Base-by-base conservation (phyloP, 1,140 invertebrate genomes). In the Centruroides sculpturatus region DNA sequence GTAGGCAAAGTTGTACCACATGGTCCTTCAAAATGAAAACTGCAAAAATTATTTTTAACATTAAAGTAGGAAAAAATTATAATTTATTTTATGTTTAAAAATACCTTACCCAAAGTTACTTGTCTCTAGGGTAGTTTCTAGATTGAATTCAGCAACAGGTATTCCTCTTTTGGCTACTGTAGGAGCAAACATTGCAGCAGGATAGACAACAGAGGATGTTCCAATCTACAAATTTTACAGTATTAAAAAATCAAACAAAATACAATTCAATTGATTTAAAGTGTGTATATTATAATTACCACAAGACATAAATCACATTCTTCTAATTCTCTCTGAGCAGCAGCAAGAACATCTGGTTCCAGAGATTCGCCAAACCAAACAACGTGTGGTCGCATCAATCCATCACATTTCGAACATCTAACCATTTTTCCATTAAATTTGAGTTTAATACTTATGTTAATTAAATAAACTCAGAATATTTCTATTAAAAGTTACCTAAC, bases 341-440 rank as follows among this genome's bases (percentile, higher is more conserved):
- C 75, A 3, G 79, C 65, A 11, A 92, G 68, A 47, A 89, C 77
- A 59, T 78, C 69, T 35, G 74, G 61, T 63, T 91, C 79, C 55
- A 93, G 76, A 69, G 75, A 78, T 80, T 94, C 90, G 6, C 88
- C 88, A 79, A 93, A 93, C 90, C 90, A 93, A 12, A 93, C 85
- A 64, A 93, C 87, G 72, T 89, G 79, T 4, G 89, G 89, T 59
- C 90, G 75, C 8, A 91, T 71, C n/a, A 93, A 73, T 34, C 83
- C 85, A 53, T 72, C 74, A 73, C 90, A 93, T 55, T 62, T 61
- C 8, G 77, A 76, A 72, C 89, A 92, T 35, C 71, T 75, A 41
- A 41, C 3, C 41, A 41, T 6, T 41, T 6, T 41, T 41, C 8
- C 5, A 41, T 41, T 6, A 41, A 41, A 6, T 41, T 41, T 41